A percentile compares a stretch with the other conserved stretches of the same genome.
Evolutionary conservation across 2,113 vertebrate species (phyloP).

Genomic region (Gopherus evgoodei): DNA sequence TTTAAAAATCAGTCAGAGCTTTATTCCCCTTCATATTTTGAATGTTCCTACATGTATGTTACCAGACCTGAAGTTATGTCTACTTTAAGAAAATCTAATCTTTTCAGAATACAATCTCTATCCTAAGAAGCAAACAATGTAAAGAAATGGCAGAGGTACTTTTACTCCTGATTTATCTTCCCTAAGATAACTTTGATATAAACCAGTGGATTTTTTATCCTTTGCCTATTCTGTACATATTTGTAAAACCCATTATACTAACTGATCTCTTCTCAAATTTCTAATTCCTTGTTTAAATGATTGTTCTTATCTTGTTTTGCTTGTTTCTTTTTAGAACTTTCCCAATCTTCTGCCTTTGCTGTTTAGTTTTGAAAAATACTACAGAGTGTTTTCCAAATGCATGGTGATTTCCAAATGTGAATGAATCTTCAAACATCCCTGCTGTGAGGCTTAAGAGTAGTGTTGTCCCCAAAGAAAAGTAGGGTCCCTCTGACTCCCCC

Average conservation of each 20-base stretch:
- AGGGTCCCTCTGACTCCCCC: not conserved
- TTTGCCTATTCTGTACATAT: not conserved
- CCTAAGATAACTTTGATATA: not conserved
- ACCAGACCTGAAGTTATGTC: not conserved
- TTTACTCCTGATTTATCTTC: not conserved
- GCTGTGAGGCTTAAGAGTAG: not conserved
- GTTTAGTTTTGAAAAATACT: not conserved
- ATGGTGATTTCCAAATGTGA: not conserved
- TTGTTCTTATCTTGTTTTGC: not conserved
- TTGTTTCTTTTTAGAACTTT: not conserved
- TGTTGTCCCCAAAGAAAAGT: not conserved
- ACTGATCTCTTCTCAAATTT: not conserved
- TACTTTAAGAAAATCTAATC: not conserved
- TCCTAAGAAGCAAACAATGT: not conserved
- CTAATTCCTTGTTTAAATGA: not conserved
- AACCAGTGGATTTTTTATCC: not conserved
- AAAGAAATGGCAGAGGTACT: not conserved
- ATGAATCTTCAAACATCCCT: not conserved
- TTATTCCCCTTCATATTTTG: not conserved
- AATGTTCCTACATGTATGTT: not conserved
- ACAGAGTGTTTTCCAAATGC: not conserved
- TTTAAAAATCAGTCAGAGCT: not conserved
- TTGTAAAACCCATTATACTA: not conserved
- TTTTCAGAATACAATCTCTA: not conserved
- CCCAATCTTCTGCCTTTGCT: not conserved